These are phyloP conservation scores for Vidua chalybeata DNA, from an alignment of 2,113 vertebrate species.

Conservation along the genomic window DNA sequence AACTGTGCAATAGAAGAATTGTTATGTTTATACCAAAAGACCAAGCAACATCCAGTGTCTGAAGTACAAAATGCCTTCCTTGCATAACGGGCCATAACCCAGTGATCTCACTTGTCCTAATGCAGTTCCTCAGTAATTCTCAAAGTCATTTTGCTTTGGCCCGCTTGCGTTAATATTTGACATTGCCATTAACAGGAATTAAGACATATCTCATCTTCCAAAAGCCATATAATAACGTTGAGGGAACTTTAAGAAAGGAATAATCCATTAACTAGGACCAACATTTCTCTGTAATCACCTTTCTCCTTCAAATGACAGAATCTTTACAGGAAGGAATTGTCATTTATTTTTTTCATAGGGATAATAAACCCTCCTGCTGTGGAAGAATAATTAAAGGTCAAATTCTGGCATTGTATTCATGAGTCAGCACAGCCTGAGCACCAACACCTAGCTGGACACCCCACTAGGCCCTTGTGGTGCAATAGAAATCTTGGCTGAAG, in stretches of 20 bases:
- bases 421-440: background rate
- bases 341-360: background rate
- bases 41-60: background rate
- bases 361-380: background rate
- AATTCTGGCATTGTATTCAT: background rate
- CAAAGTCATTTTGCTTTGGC: background rate
- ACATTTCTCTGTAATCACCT: background rate
- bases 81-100: background rate
- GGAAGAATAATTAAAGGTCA: constrained; percentile 39
- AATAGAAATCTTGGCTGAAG: background rate
- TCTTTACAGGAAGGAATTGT: background rate
- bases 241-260: background rate
- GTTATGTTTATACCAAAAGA: background rate
- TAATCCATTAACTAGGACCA: background rate
- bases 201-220: background rate
- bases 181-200: background rate
- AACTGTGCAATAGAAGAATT: background rate
- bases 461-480: background rate
- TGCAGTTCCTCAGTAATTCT: background rate
- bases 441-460: background rate
- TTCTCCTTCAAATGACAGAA: background rate
- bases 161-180: background rate
- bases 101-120: background rate
- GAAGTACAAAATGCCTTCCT: background rate
- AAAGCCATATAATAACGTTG: background rate